Conservation (phyloP, 2,888 invertebrate species). For the Lepidochitona cinerea region DNA sequence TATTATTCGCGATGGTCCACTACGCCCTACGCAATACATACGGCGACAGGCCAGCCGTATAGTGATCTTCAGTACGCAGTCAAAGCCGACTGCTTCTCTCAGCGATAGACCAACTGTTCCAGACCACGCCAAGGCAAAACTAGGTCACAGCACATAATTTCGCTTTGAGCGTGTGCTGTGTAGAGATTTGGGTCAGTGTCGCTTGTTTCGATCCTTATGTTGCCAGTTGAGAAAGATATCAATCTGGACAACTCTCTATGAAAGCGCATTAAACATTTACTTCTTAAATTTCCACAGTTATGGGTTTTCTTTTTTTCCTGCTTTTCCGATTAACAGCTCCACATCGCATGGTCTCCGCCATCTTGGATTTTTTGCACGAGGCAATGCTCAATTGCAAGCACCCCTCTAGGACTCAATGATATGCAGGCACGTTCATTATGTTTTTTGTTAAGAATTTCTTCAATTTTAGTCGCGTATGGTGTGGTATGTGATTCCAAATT, state of each 20-base stretch:
- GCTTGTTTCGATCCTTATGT: too few species aligned
- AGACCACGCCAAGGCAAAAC: slow-evolving; percentile 8
- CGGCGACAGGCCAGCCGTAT: neutral
- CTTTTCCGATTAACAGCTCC: too few species aligned
- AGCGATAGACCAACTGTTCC: neutral
- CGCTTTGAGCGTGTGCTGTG: slow-evolving; percentile 1
- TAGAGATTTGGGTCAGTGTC: too few species aligned
- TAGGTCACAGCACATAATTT: neutral
- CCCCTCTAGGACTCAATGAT: slow-evolving; percentile 64
- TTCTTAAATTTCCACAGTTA: too few species aligned
- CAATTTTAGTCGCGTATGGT: slow-evolving; percentile 59
- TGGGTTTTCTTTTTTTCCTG: too few species aligned
- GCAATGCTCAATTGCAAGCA: slow-evolving; percentile 51
- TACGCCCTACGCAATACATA: neutral
- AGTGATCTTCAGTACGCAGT: neutral
- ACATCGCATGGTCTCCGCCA: slow-evolving; percentile 46
- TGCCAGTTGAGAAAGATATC: too few species aligned
- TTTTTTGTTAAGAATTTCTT: slow-evolving; percentile 65
- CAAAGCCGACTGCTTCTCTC: neutral
- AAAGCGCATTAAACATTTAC: too few species aligned
- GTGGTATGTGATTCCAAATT: slow-evolving; percentile 48
- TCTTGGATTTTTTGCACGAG: slow-evolving; percentile 56
- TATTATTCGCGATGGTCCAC: neutral
- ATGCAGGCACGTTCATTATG: slow-evolving; percentile 67
- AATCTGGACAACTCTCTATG: too few species aligned